Evolutionary conservation across 2,113 vertebrate species (phyloP), one percentile per base, ranked within the genome.

Genomic region (Leucosticte australis): DNA sequence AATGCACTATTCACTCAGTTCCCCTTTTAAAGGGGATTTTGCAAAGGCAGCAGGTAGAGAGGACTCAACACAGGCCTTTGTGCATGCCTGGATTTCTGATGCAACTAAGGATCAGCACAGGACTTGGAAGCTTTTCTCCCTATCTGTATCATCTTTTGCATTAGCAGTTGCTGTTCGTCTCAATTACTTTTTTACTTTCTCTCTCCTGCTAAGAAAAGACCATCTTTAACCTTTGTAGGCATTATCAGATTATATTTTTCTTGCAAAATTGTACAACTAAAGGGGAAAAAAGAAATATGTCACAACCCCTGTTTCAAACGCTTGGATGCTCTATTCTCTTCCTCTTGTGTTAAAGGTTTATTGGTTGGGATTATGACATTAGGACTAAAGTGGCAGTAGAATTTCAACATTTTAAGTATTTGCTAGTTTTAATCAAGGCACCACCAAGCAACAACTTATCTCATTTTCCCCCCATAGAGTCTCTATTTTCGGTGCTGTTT

Each of bases 51-150:
- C 0, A 7, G 27, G 57, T 62, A 86, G 63, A 65, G 22, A 68
- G 26, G 35, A 64, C 50, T 53, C 41, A 24, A 71, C 13, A 5
- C 2, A 24, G 53, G 22, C 42, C 27, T 56, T 33, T 81, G 39
- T 57, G 42, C 28, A 42, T 46, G 64, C 64, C 18, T 1, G 1
- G 22, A 70, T 44, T 89, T 86, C 68, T 11, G 23, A 31, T 52
- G 15, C 35, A 77, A 90, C 57, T 33, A 68, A 57, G 63, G 37
- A 83, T 4, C 1, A 0, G 30, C 2, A 0, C 9, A 53, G n/a
- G 42, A n/a, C 55, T 76, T 64, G 53, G 55, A 82, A 92, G 31
- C 13, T 69, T 87, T 85, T 59, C 55, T 41, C 44, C 46, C 22
- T 46, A n/a, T 77, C 69, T 57, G 16, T 69, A 57, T 21, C 3